Base-by-base conservation (phyloP, 1,140 invertebrate genomes). In the Hermetia illucens region DNA sequence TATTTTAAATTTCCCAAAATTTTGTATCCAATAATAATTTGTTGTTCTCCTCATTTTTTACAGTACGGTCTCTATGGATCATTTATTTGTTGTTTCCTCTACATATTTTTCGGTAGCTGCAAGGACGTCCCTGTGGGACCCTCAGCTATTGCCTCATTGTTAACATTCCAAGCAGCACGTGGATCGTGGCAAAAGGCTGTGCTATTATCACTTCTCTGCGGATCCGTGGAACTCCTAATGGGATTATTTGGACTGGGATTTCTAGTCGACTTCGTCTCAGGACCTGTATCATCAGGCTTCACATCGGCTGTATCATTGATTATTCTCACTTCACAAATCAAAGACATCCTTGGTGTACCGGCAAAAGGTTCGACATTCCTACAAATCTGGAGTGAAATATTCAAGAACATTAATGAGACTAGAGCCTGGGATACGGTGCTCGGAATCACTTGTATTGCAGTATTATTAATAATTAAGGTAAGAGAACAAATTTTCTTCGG, bases 271-370 rank as follows among this genome's bases (percentile, higher is more conserved):
- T 95, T 92, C 59, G 87, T 95, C 1, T 92, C 87, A 0, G 82
- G 83, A 4, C 87, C 90, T 0, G 90, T 94, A 1, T 89, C 89
- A 10, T 89, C 82, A 9, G 87, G 88, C 12, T 95, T 94, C 54
- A 93, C 88, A 0, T 89, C 86, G 1, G 89, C 90, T 1, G 89
- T 90, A 9, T 88, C 90, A 13, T 66, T 95, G 13, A 88, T 90
- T 41, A 93, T 94, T 34, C 74, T 86, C 1, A 78, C 81, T 3
- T 86, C 86, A 1, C 90, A 94, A 67, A 63, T 93, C 8, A 92
- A 88, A 61, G 79, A 82, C 46, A 58, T 91, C 16, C 68, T 89
- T 13, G 82, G 82, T 1, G 83, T 93, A 31, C 65, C 66, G 8
- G 84, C 82, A 3, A 74, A 66, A 17, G 82, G 80, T 4, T 67